Base-by-base conservation (phyloP, 1,140 invertebrate species). In the Drosophila equinoxialis region DNA sequence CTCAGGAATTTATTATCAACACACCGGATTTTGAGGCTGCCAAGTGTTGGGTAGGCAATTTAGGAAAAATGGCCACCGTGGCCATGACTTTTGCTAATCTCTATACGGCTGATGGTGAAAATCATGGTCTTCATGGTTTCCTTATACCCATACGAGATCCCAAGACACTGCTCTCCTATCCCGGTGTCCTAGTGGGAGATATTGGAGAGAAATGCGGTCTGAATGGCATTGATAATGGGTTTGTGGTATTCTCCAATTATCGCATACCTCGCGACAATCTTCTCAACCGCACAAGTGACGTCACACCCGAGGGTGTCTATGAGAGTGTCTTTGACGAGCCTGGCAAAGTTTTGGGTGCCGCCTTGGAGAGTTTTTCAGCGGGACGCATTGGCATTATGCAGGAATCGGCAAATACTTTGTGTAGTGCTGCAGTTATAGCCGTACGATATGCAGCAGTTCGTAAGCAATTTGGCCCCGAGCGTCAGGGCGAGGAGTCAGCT, bases 31-130 rank as follows among this genome's bases (percentile, higher is more conserved):
- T 98, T 93, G 96, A 98, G 93, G 97, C 98, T 26, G 97, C 97
- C 51, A 99, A 99, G 94, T 98, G 97, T 93, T 99, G 98, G 98
- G 94, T 96, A 81, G 97, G 97, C 79, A 97, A 96, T 93, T 93
- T 98, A 93, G 96, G 97, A 95, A 95, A 98, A 94, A 95, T 95
- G 30, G 96, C 97, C 64, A 98, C 97, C 0, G 96, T 98, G 87
- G 96, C 96, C 1, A 91, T 98, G 59, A 94, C 98, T 5, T 99
- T 97, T 93, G 98, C 98, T 3, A 97, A 98, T 92, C 93, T 99
- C 37, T 93, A 94, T 60, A 94, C 94, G 0, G 92, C 94, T 2
- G 96, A 98, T 93, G 95, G 95, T 0, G 89, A 93, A n/a, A 96
- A 95, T 87, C 97, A 98, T 87, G 98, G 98, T 3, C 92, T 98